Evolutionary conservation across 1,140 invertebrate species (phyloP).

Genomic region (Drosophila ogumai): DNA sequence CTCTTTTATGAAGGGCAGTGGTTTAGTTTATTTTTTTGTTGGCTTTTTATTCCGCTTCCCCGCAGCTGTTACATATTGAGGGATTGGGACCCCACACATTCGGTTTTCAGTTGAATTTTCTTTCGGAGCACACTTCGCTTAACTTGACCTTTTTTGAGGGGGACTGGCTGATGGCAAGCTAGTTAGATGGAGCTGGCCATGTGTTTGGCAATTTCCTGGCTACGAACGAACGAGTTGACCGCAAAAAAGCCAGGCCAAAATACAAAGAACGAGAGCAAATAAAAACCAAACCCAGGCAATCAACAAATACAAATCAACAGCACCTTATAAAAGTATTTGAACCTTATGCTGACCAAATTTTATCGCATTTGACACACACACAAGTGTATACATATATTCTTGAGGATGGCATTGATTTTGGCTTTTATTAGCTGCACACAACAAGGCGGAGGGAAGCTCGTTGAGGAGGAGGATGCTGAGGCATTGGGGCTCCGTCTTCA

Average conservation of each 20-base stretch:
- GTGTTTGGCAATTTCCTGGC: constrained; percentile 79
- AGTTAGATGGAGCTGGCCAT: constrained; percentile 59
- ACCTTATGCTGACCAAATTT: constrained; percentile 83
- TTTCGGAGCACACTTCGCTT: constrained; percentile 54
- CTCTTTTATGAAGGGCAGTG: constrained; percentile 58
- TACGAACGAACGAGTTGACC: constrained; percentile 80
- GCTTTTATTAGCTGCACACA: constrained; percentile 77
- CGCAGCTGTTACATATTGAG: constrained; percentile 50
- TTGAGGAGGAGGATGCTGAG: not conserved
- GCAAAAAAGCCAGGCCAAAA: constrained; percentile 71
- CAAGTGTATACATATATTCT: constrained; percentile 1
- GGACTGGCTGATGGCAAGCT: constrained; percentile 33
- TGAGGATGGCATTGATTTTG: constrained; percentile 74
- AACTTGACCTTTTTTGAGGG: constrained; percentile 61
- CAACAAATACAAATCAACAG: constrained; percentile 82
- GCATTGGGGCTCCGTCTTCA: constrained; percentile 36
- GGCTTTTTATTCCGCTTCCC: constrained; percentile 4
- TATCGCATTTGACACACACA: constrained; percentile 75
- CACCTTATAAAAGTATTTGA: constrained; percentile 83
- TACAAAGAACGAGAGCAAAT: constrained; percentile 72
- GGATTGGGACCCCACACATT: constrained; percentile 21
- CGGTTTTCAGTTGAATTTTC: constrained; percentile 48
- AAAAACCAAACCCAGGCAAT: constrained; percentile 80
- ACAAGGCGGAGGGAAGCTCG: constrained; percentile 31
- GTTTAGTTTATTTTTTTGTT: constrained; percentile 48